These are phyloP conservation scores for Percopsis omiscomaycus DNA, from an alignment of 2,797 vertebrate species.

Conservation along the genomic window DNA sequence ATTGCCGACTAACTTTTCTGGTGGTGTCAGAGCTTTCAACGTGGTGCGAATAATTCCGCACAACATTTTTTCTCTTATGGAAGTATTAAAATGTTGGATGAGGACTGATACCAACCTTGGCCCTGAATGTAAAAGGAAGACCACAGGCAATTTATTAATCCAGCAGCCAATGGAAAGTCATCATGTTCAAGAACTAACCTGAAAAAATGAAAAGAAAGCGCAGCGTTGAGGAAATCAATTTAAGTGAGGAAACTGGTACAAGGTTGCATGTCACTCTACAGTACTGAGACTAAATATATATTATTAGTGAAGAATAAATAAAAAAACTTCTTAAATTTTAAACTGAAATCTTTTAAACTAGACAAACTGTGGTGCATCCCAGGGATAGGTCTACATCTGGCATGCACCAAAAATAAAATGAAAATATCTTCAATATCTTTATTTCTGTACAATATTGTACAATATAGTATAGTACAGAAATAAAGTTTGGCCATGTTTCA, in stretches of 20 bases:
- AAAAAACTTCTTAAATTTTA: neutral
- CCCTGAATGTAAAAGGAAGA: constrained; percentile 2
- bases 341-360: constrained; percentile 9
- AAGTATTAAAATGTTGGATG: neutral
- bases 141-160: neutral
- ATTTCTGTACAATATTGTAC: neutral
- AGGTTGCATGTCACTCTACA: constrained; percentile 8
- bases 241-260: constrained; percentile 2
- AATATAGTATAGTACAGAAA: constrained; percentile 17
- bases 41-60: too few relatives aligned
- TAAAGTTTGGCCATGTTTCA: constrained; percentile 9
- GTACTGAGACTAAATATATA: neutral
- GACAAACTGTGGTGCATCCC: constrained; percentile 5
- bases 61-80: too few relatives aligned
- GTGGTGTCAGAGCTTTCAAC: too few relatives aligned
- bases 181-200: constrained; percentile 21
- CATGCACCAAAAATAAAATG: constrained; percentile 12
- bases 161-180: constrained; percentile 1
- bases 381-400: constrained; percentile 1
- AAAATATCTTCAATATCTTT: constrained; percentile 8
- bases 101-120: constrained; percentile 2
- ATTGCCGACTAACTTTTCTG: too few relatives aligned
- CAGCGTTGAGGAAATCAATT: constrained; percentile 4
- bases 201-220: constrained; percentile 10
- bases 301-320: neutral